These are phyloP conservation scores for Noctuana brunneofusca DNA, from an alignment of 2,888 invertebrate genomes.

Conservation along the genomic window DNA sequence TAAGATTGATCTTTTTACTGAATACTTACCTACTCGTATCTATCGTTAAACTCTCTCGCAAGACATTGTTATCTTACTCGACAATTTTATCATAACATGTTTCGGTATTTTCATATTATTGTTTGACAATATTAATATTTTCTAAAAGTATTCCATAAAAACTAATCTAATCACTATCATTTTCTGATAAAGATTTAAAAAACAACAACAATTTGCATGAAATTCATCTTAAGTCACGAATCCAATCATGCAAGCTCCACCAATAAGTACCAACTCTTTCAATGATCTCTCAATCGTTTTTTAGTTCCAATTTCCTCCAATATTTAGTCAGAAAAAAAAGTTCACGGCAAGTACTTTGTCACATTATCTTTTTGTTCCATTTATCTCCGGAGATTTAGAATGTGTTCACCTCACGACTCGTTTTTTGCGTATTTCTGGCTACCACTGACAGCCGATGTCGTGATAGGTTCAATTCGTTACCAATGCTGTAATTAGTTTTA, in stretches of 20 bases:
- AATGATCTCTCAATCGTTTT: constrained; percentile 5
- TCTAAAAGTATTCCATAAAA: not conserved
- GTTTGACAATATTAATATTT: not conserved
- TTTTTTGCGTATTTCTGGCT: constrained; percentile 67
- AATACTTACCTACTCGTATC: too few relatives aligned
- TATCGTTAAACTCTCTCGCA: too few relatives aligned
- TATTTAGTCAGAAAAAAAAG: constrained; percentile 9
- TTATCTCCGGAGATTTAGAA: constrained; percentile 57
- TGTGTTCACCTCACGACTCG: constrained; percentile 66
- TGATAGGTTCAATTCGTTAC: constrained; percentile 73
- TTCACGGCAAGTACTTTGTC: constrained; percentile 29
- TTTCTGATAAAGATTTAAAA: not conserved
- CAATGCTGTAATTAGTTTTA: constrained; percentile 75
- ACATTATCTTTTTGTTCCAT: constrained; percentile 53
- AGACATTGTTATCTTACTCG: too few relatives aligned
- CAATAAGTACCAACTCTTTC: constrained; percentile 3
- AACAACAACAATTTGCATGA: constrained; percentile 4
- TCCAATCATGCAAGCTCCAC: constrained; percentile 10
- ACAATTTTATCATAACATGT: too few relatives aligned
- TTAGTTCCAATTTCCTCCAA: constrained; percentile 7
- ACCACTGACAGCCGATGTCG: constrained; percentile 63
- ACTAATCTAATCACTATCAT: constrained; percentile 3
- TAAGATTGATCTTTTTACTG: too few relatives aligned
- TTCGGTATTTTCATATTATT: too few relatives aligned
- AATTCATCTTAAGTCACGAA: constrained; percentile 26